These are phyloP conservation scores for Cyanoderma ruficeps DNA, from an alignment of 2,113 vertebrate species.

Conservation along the genomic window DNA sequence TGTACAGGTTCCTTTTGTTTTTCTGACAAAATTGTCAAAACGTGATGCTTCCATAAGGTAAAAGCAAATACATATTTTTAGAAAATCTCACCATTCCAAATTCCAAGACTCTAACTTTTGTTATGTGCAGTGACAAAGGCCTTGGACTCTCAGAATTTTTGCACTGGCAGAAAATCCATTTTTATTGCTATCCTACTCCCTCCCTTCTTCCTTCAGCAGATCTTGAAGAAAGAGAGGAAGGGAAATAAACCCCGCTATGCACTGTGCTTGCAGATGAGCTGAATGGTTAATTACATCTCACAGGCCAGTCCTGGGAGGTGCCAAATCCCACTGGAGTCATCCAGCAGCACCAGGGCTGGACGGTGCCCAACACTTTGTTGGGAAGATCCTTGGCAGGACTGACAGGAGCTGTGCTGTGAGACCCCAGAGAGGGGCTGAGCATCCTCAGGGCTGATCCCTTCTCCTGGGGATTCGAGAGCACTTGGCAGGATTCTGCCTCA, in stretches of 20 bases:
- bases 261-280: background rate
- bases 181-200: background rate
- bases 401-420: background rate
- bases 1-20: background rate
- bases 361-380: background rate
- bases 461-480: background rate
- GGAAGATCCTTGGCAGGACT: background rate
- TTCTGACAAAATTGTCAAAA: background rate
- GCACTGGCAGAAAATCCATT: background rate
- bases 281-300: background rate
- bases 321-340: background rate
- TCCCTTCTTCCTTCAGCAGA: background rate
- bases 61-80: background rate
- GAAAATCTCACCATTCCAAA: background rate
- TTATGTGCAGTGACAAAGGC: fast-evolving
- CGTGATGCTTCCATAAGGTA: background rate
- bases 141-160: background rate
- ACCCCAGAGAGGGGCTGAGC: background rate
- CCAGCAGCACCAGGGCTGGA: background rate
- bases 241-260: background rate
- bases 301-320: background rate
- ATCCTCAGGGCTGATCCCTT: background rate
- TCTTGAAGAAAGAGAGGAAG: background rate
- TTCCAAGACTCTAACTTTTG: background rate
- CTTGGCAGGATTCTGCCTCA: background rate